Evolutionary conservation across 2,797 vertebrate genomes (phyloP), one percentile per base, ranked within the genome.

Genomic region (Graptemys geographica): DNA sequence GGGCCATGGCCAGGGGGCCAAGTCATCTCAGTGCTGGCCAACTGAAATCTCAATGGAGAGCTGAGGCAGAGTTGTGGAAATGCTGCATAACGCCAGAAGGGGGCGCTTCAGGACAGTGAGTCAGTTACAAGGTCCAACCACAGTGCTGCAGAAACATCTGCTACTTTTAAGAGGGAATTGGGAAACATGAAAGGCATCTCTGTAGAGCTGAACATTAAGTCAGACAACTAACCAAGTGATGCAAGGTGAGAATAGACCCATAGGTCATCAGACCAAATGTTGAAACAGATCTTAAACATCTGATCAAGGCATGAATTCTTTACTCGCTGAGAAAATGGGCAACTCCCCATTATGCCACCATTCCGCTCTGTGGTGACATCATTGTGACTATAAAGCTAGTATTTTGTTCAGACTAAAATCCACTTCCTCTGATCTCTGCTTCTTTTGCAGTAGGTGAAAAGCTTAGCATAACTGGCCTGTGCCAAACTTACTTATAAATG

Each of bases 121-220:
- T 65, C 62, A 65, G 33, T 65, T 65, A 65, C 33, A 65, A 65
- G 18, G 51, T 95, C 95, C 95, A 97, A 95, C 37, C 3, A 83
- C 79, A 93, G 84, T 81, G 74, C 86, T 79, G 90, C 62, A 96
- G 94, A 89, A 96, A 84, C 47, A 84, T 56, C 59, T 91, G 94
- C 95, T 94, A 83, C 90, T 94, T 51, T 95, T 69, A 84, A 91
- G 84, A 74, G 85, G 93, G 88, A 81, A 94, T 96, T 87, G 79
- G 89, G 57, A 78, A 94, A 51, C 94, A 92, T 94, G 65, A 86
- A 65, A 95, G 79, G 91, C 90, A 91, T n/a, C 78, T 78, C 65
- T 95, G 94, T 81, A 11, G 5, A 85, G 8, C 27, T 93, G 49
- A 62, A 84, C 93, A 83, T 90, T 94, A 85, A 92, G 91, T 31